phyloP scores from a whole-genome alignment of 2,888 invertebrate genomes.

The Leptinotarsa tumamoca region DNA sequence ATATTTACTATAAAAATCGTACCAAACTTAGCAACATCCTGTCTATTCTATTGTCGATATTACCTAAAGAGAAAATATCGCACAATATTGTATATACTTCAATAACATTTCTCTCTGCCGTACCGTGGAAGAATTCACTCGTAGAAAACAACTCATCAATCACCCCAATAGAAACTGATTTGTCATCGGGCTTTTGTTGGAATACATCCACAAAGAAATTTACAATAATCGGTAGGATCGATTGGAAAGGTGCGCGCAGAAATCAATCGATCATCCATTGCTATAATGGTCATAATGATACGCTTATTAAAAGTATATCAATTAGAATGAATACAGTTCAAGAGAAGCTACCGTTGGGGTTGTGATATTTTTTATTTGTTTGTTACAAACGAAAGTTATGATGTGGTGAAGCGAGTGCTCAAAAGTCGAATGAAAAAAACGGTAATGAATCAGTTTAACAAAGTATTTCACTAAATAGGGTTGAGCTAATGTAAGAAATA shows the following conservation, averaged over 20 bases:
- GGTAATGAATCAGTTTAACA: not conserved
- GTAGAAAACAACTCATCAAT: constrained; percentile 51
- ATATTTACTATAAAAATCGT: not conserved
- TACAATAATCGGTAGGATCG: constrained; percentile 53
- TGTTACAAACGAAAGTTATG: not conserved
- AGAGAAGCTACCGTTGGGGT: constrained; percentile 12
- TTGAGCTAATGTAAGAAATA: too few species aligned
- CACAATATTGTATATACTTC: constrained; percentile 32
- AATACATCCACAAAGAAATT: constrained; percentile 41
- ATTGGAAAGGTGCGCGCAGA: constrained; percentile 45
- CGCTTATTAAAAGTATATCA: constrained; percentile 62
- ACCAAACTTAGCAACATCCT: not conserved
- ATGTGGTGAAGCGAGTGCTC: not conserved
- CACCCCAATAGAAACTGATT: constrained; percentile 58
- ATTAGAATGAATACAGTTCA: constrained; percentile 41
- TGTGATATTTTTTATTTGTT: constrained; percentile 3
- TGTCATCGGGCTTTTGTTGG: constrained; percentile 58
- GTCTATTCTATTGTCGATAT: not conserved
- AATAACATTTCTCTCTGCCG: constrained; percentile 24
- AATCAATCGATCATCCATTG: constrained; percentile 55
- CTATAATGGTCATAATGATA: constrained; percentile 58
- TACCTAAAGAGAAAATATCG: constrained; percentile 8
- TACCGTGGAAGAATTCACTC: constrained; percentile 25
- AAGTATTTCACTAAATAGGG: too few species aligned
- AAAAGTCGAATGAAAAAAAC: not conserved